Evolutionary conservation across 2,113 vertebrate species (phyloP), one percentile per base, ranked within the genome.

Genomic region (Mus pahari): DNA sequence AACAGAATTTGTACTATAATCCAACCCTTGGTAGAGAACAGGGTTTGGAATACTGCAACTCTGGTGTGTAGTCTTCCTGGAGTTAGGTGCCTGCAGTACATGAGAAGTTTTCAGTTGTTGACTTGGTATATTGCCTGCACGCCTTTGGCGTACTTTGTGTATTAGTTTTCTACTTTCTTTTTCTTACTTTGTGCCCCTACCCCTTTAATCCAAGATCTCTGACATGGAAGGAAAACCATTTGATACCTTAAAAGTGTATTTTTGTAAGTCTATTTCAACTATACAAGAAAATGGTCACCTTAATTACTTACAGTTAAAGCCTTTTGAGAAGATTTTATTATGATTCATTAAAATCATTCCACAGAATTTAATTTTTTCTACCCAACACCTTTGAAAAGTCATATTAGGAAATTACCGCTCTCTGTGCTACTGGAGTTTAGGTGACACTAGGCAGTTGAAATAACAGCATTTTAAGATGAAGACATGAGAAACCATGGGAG

Each of bases 321-420:
- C 73, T 89, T 93, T 91, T 71, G 42, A 92, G 39, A 87, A 55
- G 70, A 60, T 79, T 93, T 92, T 90, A 60, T 96, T 78, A 77
- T 2, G 81, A n/a, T 81, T 78, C 70, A 77, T 93, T 97, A 92
- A 91, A 96, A 90, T 92, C 31, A 92, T 3, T 95, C 92, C 12
- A n/a, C 86, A 91, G 45, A 60, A 31, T 79, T 95, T 86, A 60
- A 94, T 95, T 55, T 86, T 33, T 3, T 82, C 22, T 64, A 31
- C 10, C 3, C 39, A 90, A 64, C 39, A 53, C 13, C 39, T 89
- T 20, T 89, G 45, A 92, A 68, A 90, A 94, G 73, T 64, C 33
- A 3, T 53, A 60, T 66, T 48, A 82, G 0, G 92, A 71, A 75
- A 62, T 73, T 68, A 74, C 74, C 22, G 62, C 48, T 81, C 1